These are phyloP conservation scores for Brienomyrus brachyistius DNA, from an alignment of 2,113 vertebrate species.

Conservation along the genomic window DNA sequence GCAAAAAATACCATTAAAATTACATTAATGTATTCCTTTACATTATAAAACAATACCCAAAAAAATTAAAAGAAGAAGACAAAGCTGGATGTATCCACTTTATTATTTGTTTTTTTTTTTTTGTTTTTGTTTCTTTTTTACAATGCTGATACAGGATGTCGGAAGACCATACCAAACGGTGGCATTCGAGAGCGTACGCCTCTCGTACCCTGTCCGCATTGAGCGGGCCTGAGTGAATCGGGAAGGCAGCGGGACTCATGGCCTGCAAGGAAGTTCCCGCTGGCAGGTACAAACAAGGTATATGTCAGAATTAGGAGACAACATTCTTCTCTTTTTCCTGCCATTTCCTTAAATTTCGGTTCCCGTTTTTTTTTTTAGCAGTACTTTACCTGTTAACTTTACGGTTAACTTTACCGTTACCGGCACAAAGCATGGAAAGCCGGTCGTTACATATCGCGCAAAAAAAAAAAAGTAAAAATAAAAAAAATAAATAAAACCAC, in stretches of 20 bases:
- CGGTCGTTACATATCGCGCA: conserved; percentile 69
- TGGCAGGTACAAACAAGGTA: conserved; percentile 99
- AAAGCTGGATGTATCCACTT: conserved; percentile 97
- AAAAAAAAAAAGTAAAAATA: conserved; percentile 35
- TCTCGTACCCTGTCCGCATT: conserved; percentile 99
- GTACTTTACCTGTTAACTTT: conserved; percentile 99
- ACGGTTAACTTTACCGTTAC: conserved; percentile 75
- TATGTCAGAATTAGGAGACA: conserved; percentile 99
- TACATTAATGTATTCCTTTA: conserved; percentile 78
- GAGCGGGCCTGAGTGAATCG: conserved; percentile 99
- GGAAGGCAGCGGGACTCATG: conserved; percentile 98
- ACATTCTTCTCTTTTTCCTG: conserved; percentile 77
- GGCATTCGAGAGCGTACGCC: conserved; percentile 99
- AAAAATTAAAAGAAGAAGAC: conserved; percentile 83
- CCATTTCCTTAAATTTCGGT: conserved; percentile 92
- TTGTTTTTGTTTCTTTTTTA: conserved; percentile 60
- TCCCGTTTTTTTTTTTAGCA: conserved; percentile 84
- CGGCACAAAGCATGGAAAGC: conserved; percentile 65
- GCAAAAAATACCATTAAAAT: conserved; percentile 98
- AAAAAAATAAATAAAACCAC: conserved; percentile 3
- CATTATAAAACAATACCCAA: conserved; percentile 51
- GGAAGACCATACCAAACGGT: conserved; percentile 99
- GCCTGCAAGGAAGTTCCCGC: conserved; percentile 99
- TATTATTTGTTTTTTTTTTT: conserved; percentile 50
- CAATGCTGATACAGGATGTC: conserved; percentile 99